Conservation (phyloP, 2,113 vertebrate genomes). For the Anthoscopus minutus region DNA sequence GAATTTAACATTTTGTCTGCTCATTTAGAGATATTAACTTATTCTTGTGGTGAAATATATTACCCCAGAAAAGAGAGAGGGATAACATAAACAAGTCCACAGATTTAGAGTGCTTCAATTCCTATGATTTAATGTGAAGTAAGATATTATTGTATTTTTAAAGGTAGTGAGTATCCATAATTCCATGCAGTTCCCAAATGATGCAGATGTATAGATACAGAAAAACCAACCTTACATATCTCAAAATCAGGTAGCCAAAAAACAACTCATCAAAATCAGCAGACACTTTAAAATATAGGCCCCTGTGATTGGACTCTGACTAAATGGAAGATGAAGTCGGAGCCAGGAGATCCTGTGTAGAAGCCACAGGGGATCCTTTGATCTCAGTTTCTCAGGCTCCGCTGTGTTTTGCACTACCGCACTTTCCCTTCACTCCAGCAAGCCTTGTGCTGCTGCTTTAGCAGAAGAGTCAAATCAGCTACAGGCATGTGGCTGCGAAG, state of each 20-base stretch:
- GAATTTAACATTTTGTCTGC: not conserved
- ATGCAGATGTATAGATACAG: not conserved
- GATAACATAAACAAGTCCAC: not conserved
- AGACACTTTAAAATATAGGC: not conserved
- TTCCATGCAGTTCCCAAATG: not conserved
- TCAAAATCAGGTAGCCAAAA: conserved; percentile 2
- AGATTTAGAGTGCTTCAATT: not conserved
- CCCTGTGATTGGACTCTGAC: conserved; percentile 26
- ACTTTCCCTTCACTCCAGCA: conserved; percentile 1
- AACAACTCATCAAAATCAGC: not conserved
- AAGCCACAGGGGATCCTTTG: conserved; percentile 39
- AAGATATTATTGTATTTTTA: not conserved
- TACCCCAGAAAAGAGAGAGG: not conserved
- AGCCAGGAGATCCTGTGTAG: conserved; percentile 40
- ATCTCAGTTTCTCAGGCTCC: conserved; percentile 22
- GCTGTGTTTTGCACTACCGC: not conserved
- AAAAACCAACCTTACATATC: not conserved
- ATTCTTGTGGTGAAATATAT: not conserved
- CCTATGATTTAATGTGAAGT: not conserved
- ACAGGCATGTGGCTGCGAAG: not conserved
- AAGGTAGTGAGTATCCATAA: not conserved
- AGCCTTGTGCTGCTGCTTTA: not conserved
- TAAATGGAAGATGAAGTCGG: not conserved
- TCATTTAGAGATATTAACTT: not conserved
- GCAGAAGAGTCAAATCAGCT: not conserved